Percentiles rank a stretch among this genome's conserved stretches.
Conservation (phyloP, 1,140 invertebrate genomes). For the Formica selysi region DNA sequence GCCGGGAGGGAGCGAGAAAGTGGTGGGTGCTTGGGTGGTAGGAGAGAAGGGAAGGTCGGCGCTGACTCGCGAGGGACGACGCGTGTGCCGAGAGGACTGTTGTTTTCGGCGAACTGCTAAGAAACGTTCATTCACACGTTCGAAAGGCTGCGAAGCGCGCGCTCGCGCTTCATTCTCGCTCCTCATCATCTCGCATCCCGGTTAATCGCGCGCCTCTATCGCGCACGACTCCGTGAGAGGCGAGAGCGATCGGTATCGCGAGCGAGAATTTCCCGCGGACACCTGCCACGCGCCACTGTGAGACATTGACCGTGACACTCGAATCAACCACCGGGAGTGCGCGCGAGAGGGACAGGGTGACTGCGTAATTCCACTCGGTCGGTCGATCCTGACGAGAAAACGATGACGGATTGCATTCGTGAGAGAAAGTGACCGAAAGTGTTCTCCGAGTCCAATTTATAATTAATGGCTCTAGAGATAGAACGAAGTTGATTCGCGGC, state of each 20-base stretch:
- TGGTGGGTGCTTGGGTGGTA: constrained; percentile 74
- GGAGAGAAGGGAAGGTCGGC: constrained; percentile 72
- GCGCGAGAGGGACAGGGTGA: constrained; percentile 45
- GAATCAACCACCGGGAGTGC: constrained; percentile 64
- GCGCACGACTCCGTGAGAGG: background rate
- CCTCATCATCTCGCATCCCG: background rate
- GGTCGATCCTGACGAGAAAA: background rate
- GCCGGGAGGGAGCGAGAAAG: constrained; percentile 73
- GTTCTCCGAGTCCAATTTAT: background rate
- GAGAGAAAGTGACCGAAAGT: background rate
- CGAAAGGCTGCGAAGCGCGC: constrained; percentile 57
- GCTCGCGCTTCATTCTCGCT: constrained; percentile 9
- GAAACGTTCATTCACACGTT: constrained; percentile 76
- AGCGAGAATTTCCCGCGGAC: constrained; percentile 63
- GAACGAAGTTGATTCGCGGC: background rate
- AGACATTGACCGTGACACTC: constrained; percentile 78
- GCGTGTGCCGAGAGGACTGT: constrained; percentile 73
- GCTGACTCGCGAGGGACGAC: constrained; percentile 73
- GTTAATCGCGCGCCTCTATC: background rate
- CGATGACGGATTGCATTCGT: constrained; percentile 12
- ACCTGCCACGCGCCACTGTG: constrained; percentile 73
- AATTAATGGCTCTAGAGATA: background rate
- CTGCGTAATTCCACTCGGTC: constrained; percentile 3
- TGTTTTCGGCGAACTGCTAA: constrained; percentile 75
- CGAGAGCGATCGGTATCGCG: constrained; percentile 39